Evolutionary conservation across 2,113 vertebrate species (phyloP), one percentile per base, ranked within the genome.

Genomic region (Seriola aureovittata): DNA sequence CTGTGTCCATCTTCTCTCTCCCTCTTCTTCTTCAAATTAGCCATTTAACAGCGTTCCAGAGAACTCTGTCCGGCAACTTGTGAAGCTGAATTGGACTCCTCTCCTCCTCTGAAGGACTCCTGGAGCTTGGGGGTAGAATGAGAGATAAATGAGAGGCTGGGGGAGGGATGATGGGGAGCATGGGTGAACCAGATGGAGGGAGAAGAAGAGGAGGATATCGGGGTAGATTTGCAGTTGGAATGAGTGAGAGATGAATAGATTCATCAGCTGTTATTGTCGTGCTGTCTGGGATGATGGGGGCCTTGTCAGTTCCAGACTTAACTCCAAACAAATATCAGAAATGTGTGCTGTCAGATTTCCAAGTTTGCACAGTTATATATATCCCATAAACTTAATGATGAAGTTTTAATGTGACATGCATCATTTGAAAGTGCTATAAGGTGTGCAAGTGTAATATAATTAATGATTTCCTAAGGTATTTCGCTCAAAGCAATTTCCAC

Each of bases 41-140:
- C 72, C 67, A 80, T 84, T 82, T 88, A 85, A 81, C 71, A 84
- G 46, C 66, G 67, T 83, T 81, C 69, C 68, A 81, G 74, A 86
- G 52, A 86, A 74, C 67, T 73, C 71, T 38, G 60, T 81, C 59
- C 8, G 80, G 46, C 85, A 57, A 80, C 29, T 64, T 85, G 29
- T 40, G 64, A 85, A 84, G 82, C 85, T 75, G 62, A 89, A 92
- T 87, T 81, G 75, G 65, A 81, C 85, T 86, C 17, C 32, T 71
- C 58, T 69, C 25, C 36, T 55, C 38, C 62, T 80, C 73, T 70
- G 58, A 72, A 70, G 34, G 25, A 55, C 57, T 42, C 73, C 63
- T 54, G 54, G 59, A 76, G 73, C 36, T 76, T 17, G 16, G 16
- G 36, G 57, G 13, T 34, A 59, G 25, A 64, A 66, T 80, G 17